Evolutionary conservation across 2,888 invertebrate genomes (phyloP).

Genomic region (Epistrophe eligans): DNA sequence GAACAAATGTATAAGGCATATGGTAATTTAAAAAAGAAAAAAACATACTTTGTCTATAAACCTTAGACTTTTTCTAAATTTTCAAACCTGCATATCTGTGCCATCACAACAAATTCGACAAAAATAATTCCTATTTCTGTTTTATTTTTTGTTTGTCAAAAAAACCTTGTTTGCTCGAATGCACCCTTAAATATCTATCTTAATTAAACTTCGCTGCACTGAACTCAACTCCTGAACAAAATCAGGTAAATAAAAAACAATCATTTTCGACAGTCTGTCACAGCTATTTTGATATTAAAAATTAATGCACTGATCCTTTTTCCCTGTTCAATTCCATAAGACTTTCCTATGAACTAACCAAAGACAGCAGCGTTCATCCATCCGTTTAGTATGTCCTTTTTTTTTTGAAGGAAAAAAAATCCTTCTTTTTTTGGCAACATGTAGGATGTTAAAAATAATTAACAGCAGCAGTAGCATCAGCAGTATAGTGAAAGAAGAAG

Average conservation of each 20-base stretch:
- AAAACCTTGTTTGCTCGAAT: slow-evolving; percentile 18
- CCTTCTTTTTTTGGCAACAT: slow-evolving; percentile 63
- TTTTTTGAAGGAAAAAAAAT: slow-evolving; percentile 23
- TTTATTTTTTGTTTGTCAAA: background rate
- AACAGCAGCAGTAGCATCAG: slow-evolving; percentile 49
- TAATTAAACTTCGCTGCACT: slow-evolving; percentile 34
- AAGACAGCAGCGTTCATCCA: slow-evolving; percentile 44
- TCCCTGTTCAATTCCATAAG: background rate
- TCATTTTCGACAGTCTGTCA: slow-evolving; percentile 36
- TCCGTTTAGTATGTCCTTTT: slow-evolving; percentile 51
- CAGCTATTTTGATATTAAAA: slow-evolving; percentile 72
- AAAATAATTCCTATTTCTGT: too few species aligned
- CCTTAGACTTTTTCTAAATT: background rate
- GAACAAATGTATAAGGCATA: background rate
- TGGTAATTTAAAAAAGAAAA: background rate
- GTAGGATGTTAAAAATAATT: slow-evolving; percentile 73
- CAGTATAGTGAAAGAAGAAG: background rate
- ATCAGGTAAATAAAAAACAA: slow-evolving; percentile 36
- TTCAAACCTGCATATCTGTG: background rate
- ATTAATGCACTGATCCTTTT: slow-evolving; percentile 55
- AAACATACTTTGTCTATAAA: background rate
- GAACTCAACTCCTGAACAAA: background rate
- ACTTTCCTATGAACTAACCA: slow-evolving; percentile 25
- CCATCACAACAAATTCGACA: background rate
- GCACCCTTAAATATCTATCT: slow-evolving; percentile 24